These are phyloP conservation scores for Chelidonichthys spinosus DNA, from an alignment of 2,797 vertebrate species.

Conservation along the genomic window DNA sequence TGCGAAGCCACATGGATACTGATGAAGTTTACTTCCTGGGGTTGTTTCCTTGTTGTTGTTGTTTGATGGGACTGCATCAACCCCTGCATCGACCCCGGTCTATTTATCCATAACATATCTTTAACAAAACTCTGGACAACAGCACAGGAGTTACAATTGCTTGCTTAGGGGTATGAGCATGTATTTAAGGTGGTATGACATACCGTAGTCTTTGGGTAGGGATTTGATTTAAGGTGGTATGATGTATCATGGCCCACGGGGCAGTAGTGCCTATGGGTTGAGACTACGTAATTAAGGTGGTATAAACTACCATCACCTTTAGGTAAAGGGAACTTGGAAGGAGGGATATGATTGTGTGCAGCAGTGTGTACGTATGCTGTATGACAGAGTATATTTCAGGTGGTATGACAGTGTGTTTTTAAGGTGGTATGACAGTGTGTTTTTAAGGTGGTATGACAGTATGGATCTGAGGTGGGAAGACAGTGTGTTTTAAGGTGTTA, in stretches of 20 bases:
- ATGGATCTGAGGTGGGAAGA: background rate
- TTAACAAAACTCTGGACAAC: background rate
- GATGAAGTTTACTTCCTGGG: background rate
- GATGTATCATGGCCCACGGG: too few relatives aligned
- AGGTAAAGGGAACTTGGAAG: too few relatives aligned
- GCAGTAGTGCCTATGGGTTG: too few relatives aligned
- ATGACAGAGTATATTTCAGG: background rate
- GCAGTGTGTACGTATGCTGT: too few relatives aligned
- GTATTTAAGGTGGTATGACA: slow-evolving; percentile 25
- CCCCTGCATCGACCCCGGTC: background rate
- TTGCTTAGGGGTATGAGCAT: background rate
- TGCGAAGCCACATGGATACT: background rate
- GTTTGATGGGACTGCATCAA: background rate
- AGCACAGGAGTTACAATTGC: background rate
- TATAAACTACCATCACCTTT: too few relatives aligned
- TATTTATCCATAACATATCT: background rate
- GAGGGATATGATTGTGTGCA: background rate
- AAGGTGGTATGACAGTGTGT: background rate
- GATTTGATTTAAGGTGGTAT: too few relatives aligned
- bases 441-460: background rate
- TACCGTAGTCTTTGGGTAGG: background rate
- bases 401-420: background rate
- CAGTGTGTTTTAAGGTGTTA: background rate
- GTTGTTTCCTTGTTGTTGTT: background rate
- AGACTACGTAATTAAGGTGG: too few relatives aligned